Conservation (phyloP, 2,113 vertebrate genomes). For the Bubo scandiacus region DNA sequence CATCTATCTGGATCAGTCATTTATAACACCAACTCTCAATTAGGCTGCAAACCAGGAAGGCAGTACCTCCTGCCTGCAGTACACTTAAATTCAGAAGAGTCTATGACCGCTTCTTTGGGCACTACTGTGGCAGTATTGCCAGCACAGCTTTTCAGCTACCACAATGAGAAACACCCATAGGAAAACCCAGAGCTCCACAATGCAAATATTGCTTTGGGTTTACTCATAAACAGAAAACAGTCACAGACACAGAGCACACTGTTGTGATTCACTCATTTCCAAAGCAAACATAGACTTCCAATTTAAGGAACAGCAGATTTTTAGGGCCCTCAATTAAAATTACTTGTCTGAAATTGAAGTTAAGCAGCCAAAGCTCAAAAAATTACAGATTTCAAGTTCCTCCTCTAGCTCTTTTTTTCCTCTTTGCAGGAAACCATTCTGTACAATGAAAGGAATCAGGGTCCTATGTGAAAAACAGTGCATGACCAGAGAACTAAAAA, state of each 20-base stretch:
- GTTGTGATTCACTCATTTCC: background rate
- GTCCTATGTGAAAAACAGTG: background rate
- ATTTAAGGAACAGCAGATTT: constrained; percentile 19
- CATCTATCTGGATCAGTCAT: background rate
- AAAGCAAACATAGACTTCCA: constrained; percentile 9
- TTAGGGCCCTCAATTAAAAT: background rate
- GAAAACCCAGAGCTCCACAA: background rate
- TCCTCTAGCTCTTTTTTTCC: background rate
- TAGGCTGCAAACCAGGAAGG: background rate
- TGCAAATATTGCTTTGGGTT: background rate
- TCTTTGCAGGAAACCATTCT: background rate
- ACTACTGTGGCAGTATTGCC: background rate
- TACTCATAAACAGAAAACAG: constrained; percentile 26
- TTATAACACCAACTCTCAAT: background rate
- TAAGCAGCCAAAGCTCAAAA: constrained; percentile 1
- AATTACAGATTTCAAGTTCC: constrained; percentile 26
- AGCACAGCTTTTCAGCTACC: background rate
- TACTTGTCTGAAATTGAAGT: background rate
- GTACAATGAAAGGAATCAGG: background rate
- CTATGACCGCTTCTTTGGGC: background rate
- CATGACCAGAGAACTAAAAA: background rate
- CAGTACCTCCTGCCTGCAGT: background rate
- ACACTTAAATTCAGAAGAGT: background rate
- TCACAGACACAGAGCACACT: background rate
- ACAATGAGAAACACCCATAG: background rate